Evolutionary conservation across 2,888 invertebrate species (phyloP).

Genomic region (Malacosoma neustria): DNA sequence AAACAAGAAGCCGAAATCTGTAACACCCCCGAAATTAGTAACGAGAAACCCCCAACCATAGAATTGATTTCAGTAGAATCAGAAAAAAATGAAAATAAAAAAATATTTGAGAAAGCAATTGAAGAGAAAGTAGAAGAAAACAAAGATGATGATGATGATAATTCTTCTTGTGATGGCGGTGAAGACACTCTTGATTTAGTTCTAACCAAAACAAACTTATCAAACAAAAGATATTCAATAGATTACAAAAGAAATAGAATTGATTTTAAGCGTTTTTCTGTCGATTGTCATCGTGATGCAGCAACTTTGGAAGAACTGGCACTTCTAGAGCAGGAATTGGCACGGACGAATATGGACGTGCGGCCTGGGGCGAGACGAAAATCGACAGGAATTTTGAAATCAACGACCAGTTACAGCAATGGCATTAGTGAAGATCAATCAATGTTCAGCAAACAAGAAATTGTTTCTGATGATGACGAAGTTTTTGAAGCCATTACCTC

Average conservation of each 20-base stretch:
- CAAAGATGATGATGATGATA: neutral
- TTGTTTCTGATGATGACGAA: constrained; percentile 72
- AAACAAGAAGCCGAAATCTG: constrained; percentile 18
- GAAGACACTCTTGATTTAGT: constrained; percentile 36
- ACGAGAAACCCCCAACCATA: constrained; percentile 7
- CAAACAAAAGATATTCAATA: constrained; percentile 56
- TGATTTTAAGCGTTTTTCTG: constrained; percentile 60
- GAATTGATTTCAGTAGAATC: constrained; percentile 11
- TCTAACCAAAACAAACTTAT: constrained; percentile 38
- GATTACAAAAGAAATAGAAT: constrained; percentile 53
- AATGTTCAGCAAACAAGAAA: constrained; percentile 24
- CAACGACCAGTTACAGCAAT: constrained; percentile 49
- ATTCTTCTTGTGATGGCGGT: constrained; percentile 29
- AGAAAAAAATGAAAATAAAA: constrained; percentile 8
- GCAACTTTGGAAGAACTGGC: constrained; percentile 53
- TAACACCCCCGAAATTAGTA: constrained; percentile 13
- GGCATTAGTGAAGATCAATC: constrained; percentile 36
- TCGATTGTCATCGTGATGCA: constrained; percentile 55
- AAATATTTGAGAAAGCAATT: constrained; percentile 4
- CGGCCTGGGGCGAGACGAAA: constrained; percentile 48
- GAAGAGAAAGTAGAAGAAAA: constrained; percentile 1
- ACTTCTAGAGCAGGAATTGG: constrained; percentile 51
- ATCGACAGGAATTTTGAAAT: constrained; percentile 63
- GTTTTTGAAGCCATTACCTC: constrained; percentile 72
- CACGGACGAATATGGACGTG: constrained; percentile 55